A percentile compares a stretch with the other conserved stretches of the same genome.
Conservation (phyloP, 23 tunicate genomes). For the Ascidia mentula region DNA sequence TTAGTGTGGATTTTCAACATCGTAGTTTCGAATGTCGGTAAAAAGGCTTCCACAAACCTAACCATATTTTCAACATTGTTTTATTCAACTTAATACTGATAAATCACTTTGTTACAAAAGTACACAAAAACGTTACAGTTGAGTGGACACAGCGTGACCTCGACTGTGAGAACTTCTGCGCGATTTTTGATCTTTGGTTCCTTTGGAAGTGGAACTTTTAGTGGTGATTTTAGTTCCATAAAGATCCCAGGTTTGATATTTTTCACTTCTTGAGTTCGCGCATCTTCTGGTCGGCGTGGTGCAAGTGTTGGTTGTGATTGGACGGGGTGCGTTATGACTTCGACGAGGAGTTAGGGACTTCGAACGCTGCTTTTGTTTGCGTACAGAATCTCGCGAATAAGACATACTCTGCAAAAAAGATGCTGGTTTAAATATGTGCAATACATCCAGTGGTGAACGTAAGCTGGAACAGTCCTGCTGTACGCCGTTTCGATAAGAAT, state of each 20-base stretch:
- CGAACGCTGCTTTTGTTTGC: constrained; percentile 4
- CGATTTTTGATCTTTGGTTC: neutral
- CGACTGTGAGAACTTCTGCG: neutral
- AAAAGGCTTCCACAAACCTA: too few relatives aligned
- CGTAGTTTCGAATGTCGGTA: too few relatives aligned
- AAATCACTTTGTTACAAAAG: too few relatives aligned
- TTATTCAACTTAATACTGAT: too few relatives aligned
- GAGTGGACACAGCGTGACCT: neutral
- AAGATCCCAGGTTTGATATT: neutral
- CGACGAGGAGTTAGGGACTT: constrained; percentile 5
- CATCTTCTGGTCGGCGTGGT: neutral
- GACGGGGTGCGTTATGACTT: neutral
- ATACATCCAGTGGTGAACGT: too few relatives aligned
- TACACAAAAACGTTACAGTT: neutral
- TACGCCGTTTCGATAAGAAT: too few relatives aligned
- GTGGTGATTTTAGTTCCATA: neutral
- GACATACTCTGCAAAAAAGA: neutral
- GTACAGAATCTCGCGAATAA: neutral
- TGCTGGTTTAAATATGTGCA: too few relatives aligned
- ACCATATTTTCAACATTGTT: too few relatives aligned
- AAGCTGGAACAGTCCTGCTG: too few relatives aligned
- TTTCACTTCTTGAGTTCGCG: neutral
- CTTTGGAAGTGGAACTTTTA: neutral
- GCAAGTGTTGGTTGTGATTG: neutral
- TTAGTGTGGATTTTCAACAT: too few relatives aligned